Conservation (phyloP, 2,888 invertebrate genomes). For the Malthinus seriepunctatus region DNA sequence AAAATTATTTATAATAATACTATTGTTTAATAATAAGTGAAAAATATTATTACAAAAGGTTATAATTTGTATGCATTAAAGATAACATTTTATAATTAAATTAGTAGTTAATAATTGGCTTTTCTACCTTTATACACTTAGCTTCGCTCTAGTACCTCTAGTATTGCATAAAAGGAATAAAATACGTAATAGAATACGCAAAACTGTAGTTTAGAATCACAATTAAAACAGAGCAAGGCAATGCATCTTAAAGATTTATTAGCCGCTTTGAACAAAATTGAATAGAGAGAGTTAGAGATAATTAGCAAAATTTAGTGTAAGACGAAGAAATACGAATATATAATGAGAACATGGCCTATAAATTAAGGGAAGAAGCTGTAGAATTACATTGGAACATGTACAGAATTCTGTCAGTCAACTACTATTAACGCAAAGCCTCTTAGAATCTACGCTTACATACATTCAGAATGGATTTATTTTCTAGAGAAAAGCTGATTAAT, state of each 20-base stretch:
- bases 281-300: constrained; percentile 45
- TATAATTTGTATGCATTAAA: constrained; percentile 17
- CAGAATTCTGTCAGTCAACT: constrained; percentile 45
- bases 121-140: constrained; percentile 22
- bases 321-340: constrained; percentile 44
- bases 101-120: constrained; percentile 26
- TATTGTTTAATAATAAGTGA: too few species aligned
- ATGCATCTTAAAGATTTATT: constrained; percentile 34
- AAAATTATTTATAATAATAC: too few species aligned
- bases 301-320: constrained; percentile 45
- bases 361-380: constrained; percentile 45
- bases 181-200: constrained; percentile 28
- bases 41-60: not conserved
- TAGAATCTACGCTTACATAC: constrained; percentile 23
- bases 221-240: constrained; percentile 31
- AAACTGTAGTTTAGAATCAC: constrained; percentile 31
- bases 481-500: constrained; percentile 25
- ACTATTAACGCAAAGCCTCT: constrained; percentile 27
- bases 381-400: constrained; percentile 46
- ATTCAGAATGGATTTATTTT: constrained; percentile 29
- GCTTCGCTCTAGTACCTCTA: constrained; percentile 22
- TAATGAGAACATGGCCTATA: constrained; percentile 49
- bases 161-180: not conserved
- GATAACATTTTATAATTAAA: constrained; percentile 30
- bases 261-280: constrained; percentile 41